Evolutionary conservation across 35 echinoderm and acorn worm genomes (phyloP).

Genomic region (Eucidaris tribuloides): DNA sequence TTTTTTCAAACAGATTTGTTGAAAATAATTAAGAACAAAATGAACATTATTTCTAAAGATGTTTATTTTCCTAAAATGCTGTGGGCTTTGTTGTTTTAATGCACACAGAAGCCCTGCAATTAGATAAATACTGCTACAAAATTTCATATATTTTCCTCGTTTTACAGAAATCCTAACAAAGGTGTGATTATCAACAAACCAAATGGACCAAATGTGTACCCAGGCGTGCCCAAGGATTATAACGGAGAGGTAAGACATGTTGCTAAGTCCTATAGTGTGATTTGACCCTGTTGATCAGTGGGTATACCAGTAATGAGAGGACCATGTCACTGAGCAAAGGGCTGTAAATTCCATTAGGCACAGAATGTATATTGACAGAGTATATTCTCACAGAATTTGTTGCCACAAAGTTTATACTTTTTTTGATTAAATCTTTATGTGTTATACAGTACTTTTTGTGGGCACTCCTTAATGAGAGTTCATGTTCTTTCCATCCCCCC

Average conservation of each 20-base stretch:
- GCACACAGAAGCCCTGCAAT: no score
- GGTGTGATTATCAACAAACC: slow-evolving; percentile 69
- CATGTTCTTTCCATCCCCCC: no score
- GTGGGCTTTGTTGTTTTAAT: no score
- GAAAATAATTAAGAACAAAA: no score
- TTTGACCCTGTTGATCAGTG: neutral
- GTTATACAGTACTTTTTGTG: no score
- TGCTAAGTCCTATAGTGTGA: neutral
- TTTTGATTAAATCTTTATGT: neutral
- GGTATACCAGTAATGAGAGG: neutral
- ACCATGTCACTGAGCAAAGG: neutral
- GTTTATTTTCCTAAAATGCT: no score
- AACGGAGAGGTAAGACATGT: slow-evolving; percentile 37
- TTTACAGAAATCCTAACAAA: slow-evolving; percentile 40
- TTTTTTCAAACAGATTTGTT: no score
- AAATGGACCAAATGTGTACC: slow-evolving; percentile 58
- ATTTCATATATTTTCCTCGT: no score
- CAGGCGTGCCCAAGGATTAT: slow-evolving; percentile 73
- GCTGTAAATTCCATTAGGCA: neutral
- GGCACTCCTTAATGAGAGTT: no score
- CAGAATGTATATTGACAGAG: neutral
- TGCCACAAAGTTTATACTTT: neutral
- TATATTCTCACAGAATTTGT: neutral
- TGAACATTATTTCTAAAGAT: no score
- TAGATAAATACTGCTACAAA: no score